Percentiles rank a stretch among this genome's conserved stretches.
These are phyloP conservation scores for Dipus sagitta DNA, from an alignment of 2,797 vertebrate genomes.

Conservation along the genomic window DNA sequence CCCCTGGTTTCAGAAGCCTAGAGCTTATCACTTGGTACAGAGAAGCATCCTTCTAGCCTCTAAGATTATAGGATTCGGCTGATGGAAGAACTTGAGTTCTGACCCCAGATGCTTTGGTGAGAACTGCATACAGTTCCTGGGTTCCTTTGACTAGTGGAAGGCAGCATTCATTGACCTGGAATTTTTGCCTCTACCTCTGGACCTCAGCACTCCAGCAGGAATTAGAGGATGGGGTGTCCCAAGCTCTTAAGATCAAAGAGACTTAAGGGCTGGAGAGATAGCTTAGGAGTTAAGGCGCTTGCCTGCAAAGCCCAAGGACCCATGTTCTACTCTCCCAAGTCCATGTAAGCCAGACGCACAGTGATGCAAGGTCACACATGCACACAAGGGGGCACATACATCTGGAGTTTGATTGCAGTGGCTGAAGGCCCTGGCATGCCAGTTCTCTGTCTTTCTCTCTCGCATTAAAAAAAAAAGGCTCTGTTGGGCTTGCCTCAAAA, in stretches of 20 bases:
- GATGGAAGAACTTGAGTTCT: constrained; percentile 79
- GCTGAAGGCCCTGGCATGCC: too few relatives aligned
- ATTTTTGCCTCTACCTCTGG: not conserved
- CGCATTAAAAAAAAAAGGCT: too few relatives aligned
- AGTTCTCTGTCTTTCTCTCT: too few relatives aligned
- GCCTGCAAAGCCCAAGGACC: too few relatives aligned
- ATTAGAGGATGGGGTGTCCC: not conserved
- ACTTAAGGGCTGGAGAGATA: too few relatives aligned
- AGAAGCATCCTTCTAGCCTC: constrained; percentile 66
- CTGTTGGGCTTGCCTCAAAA: too few relatives aligned
- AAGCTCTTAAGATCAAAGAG: constrained; percentile 11
- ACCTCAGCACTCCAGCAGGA: not conserved
- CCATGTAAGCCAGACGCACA: too few relatives aligned
- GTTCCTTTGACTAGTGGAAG: constrained; percentile 80
- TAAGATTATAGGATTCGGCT: constrained; percentile 81
- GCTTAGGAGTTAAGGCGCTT: too few relatives aligned
- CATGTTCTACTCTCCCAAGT: too few relatives aligned
- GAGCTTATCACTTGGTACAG: constrained; percentile 75
- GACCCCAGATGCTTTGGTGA: constrained; percentile 83
- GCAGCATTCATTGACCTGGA: not conserved
- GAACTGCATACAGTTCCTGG: constrained; percentile 83
- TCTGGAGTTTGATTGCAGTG: too few relatives aligned
- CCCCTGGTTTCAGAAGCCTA: constrained; percentile 14
- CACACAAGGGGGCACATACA: too few relatives aligned
- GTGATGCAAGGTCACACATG: too few relatives aligned